Conservation (phyloP, 2,888 invertebrate genomes). For the Octodonta nipae region DNA sequence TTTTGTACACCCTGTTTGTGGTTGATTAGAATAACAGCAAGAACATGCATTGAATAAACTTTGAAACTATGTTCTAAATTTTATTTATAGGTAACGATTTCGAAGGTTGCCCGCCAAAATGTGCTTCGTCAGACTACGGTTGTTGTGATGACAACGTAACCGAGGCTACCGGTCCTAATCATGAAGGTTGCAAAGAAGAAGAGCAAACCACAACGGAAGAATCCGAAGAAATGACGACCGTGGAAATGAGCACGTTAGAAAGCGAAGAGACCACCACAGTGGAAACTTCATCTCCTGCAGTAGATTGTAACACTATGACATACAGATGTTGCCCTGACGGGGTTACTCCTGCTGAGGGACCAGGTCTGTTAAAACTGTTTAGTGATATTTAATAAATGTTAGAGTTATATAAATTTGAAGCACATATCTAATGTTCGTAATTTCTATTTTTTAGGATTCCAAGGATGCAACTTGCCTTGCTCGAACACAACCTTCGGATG, state of each 20-base stretch:
- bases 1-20: no score
- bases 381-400: no score
- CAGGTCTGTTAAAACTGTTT: no score
- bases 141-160: constrained; percentile 74
- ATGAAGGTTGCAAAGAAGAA: constrained; percentile 27
- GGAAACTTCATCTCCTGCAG: constrained; percentile 40
- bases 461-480: constrained; percentile 65
- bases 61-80: not conserved
- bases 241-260: constrained; percentile 6
- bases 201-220: constrained; percentile 16
- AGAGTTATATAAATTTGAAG: not conserved
- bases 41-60: no score
- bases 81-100: constrained; percentile 49
- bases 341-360: constrained; percentile 43
- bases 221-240: constrained; percentile 26
- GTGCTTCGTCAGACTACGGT: constrained; percentile 54
- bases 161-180: constrained; percentile 39
- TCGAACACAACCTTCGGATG: constrained; percentile 64
- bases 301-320: constrained; percentile 41
- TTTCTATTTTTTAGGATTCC: no score
- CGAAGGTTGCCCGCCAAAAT: constrained; percentile 68
- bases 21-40: no score
- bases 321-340: constrained; percentile 66
- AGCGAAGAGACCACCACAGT: constrained; percentile 4
- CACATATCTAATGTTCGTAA: no score